Conservation (phyloP, 2,888 invertebrate species). For the Chrysopilus asiliformis region DNA sequence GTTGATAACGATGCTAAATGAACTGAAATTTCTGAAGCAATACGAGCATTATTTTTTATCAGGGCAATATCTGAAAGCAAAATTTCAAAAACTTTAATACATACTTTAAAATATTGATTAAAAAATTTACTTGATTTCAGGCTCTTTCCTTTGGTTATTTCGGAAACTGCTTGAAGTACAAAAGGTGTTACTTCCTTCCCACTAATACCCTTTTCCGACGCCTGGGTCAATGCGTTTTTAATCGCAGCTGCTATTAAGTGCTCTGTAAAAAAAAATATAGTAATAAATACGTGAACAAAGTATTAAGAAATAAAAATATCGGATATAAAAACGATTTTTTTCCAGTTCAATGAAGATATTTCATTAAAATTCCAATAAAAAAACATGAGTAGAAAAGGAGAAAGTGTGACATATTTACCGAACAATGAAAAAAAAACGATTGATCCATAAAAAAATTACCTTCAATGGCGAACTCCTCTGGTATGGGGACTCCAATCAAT, state of each 20-base stretch:
- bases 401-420: too few species aligned
- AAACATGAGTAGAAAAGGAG: neutral
- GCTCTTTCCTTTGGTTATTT: slow-evolving; percentile 70
- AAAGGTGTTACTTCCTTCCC: slow-evolving; percentile 93
- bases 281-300: too few species aligned
- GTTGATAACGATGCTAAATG: too few species aligned
- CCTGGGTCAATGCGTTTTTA: slow-evolving; percentile 49
- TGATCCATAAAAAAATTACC: slow-evolving; percentile 27
- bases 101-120: neutral
- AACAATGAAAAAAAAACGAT: too few species aligned
- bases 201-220: slow-evolving; percentile 43
- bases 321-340: neutral
- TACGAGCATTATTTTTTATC: slow-evolving; percentile 82
- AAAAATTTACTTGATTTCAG: slow-evolving; percentile 58
- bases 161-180: slow-evolving; percentile 61
- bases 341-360: neutral
- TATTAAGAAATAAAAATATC: too few species aligned
- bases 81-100: neutral
- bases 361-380: neutral
- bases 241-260: slow-evolving; percentile 55
- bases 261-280: slow-evolving; percentile 19
- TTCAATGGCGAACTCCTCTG: slow-evolving; percentile 51
- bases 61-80: slow-evolving; percentile 66
- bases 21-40: slow-evolving; percentile 74
- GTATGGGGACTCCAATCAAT: slow-evolving; percentile 84